Conservation (phyloP, 1,140 invertebrate genomes). For the Bombus cullumanus region DNA sequence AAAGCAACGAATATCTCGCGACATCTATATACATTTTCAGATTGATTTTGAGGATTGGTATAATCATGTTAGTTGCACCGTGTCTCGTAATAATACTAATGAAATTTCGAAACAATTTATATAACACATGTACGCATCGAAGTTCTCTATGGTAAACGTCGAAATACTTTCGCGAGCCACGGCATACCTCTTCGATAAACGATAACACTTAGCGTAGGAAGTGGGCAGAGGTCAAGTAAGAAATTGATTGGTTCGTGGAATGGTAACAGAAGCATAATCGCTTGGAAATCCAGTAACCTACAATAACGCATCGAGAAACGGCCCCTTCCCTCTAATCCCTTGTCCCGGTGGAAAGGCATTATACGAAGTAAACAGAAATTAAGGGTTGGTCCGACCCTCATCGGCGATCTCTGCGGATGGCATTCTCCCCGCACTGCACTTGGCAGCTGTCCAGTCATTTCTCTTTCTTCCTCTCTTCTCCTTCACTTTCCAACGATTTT, state of each 20-base stretch:
- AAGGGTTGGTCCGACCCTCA: conserved; percentile 44
- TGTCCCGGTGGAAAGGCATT: background rate
- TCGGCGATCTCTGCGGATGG: conserved; percentile 55
- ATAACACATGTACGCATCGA: no score
- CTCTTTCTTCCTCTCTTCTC: conserved; percentile 23
- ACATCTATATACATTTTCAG: no score
- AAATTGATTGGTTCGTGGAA: background rate
- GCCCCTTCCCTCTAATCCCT: background rate
- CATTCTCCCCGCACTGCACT: conserved; percentile 50
- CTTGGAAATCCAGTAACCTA: background rate
- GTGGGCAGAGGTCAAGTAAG: background rate
- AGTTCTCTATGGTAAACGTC: no score
- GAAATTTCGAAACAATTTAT: no score
- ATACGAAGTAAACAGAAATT: conserved; percentile 53
- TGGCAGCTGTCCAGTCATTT: conserved; percentile 59
- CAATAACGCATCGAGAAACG: background rate
- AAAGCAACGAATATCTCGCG: background rate
- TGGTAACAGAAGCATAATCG: background rate
- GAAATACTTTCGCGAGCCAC: background rate
- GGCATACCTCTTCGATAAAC: no score
- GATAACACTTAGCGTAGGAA: no score
- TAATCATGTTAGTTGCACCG: no score
- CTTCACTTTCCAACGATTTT: conserved; percentile 28
- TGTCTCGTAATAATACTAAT: no score
- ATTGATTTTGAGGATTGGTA: no score